Evolutionary conservation across 2,113 vertebrate genomes (phyloP), one percentile per base, ranked within the genome.

Genomic region (Hydrolagus affinis): DNA sequence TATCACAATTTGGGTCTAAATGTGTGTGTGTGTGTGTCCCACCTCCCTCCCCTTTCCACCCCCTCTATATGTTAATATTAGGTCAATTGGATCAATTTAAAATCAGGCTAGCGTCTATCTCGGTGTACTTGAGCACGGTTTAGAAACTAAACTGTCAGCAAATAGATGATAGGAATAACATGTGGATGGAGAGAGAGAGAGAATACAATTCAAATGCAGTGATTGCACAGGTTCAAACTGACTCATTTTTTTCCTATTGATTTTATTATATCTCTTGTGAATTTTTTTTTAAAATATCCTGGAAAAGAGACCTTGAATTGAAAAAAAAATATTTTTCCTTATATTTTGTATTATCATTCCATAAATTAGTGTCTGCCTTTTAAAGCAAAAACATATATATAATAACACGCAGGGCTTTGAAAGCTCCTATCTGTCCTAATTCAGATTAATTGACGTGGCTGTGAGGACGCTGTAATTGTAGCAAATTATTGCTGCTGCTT

Each of bases 391-490:
- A n/a, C n/a, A n/a, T n/a, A n/a, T 44, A 3, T 44, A 3, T 44
- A 44, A 44, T 3, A 44, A 44, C 15, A 10, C 4, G 78, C 60
- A 83, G 77, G 17, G 32, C 30, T 14, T 64, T 14, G 23, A 28
- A 30, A 32, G 62, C 62, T 44, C 59, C 30, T 25, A 56, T 83
- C 78, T 66, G 28, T 83, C 15, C 60, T 66, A 14, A 66, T 64
- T 28, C 62, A 66, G 60, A 66, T 83, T 83, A 32, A 83, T 83
- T 66, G 62, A 66, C 62, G 28, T 83, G 78, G 62, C 78, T 83
- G 64, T 64, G 17, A 62, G 66, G 78, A 28, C 78, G 60, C 62
- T 83, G 3, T 83, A 83, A 83, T 83, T 83, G 78, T 68, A 56
- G 25, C 1, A 83, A 66, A 83, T 83, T 83, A 66, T 83, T 44